Base-by-base conservation (phyloP, 2,113 vertebrate genomes). In the Aix galericulata region DNA sequence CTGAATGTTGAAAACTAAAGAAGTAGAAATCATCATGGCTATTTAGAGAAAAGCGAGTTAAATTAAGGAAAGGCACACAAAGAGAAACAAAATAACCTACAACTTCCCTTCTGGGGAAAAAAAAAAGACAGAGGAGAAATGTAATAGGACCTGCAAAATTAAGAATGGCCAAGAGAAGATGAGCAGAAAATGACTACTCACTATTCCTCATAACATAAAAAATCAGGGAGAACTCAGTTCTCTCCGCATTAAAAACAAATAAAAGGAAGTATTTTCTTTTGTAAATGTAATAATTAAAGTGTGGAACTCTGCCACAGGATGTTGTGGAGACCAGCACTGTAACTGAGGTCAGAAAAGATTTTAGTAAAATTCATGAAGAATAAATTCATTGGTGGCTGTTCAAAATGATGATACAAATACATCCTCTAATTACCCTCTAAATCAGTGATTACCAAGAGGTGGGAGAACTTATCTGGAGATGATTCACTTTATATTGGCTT, bases 231-330 rank as follows among this genome's bases (percentile, higher is more conserved):
- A 94, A 92, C 84, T 93, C 52, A 3, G 38, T 77, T 94, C 60
- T 60, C 31, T 88, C 63, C 17, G 0, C 27, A 84, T 53, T 53
- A 86, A 94, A 95, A 95, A 72, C 60, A 94, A 96, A 72, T 29
- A 83, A 83, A 94, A 94, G 86, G 86, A 95, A 96, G n/a, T 81
- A 13, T 8, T 87, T 91, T 63, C 46, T 48, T 94, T 95, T 15
- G 0, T 77, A 87, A 72, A 89, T 42, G 9, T 89, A 78, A n/a
- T 93, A 86, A 95, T 93, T 93, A 84, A 95, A 82, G 26, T 68
- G 66, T 96, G 77, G 53, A 91, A 93, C 42, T 52, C 60, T 8
- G 3, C 80, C 88, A 91, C 92, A 91, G 83, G 86, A 93, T 92
- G 58, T 56, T 82, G 66, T 72, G 69, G 93, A 92, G 38, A 69